Conservation (phyloP, 2,888 invertebrate species). For the Lasioglossum pauxillum region DNA sequence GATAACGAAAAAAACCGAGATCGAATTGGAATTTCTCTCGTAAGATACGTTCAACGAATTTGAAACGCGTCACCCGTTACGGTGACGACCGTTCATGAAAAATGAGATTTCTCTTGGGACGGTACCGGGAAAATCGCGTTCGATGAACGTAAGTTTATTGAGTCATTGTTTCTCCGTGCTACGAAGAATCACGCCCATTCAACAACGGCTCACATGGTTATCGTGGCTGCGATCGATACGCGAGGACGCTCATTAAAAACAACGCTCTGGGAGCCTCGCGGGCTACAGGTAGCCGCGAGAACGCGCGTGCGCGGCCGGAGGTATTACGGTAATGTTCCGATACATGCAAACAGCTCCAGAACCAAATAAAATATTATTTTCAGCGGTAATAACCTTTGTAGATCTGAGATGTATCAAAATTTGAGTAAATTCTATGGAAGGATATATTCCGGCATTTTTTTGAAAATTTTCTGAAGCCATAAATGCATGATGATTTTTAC, state of each 20-base stretch:
- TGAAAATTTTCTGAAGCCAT: too few species aligned
- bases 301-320: background rate
- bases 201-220: conserved; percentile 25
- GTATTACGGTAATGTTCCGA: background rate
- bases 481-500: too few species aligned
- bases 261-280: conserved; percentile 27
- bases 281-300: conserved; percentile 41
- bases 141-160: conserved; percentile 18
- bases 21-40: background rate
- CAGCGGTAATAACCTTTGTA: too few species aligned
- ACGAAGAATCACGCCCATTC: conserved; percentile 23
- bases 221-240: conserved; percentile 26
- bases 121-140: conserved; percentile 23
- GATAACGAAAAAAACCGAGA: background rate
- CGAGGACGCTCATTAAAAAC: conserved; percentile 9
- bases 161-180: conserved; percentile 27
- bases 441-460: too few species aligned
- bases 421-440: too few species aligned
- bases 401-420: too few species aligned
- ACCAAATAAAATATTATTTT: too few species aligned
- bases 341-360: background rate
- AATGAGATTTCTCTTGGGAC: background rate
- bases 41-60: background rate
- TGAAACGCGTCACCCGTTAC: background rate
- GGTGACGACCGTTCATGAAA: background rate